These are phyloP conservation scores for Chymomyza procnemis DNA, from an alignment of 2,888 invertebrate species.

Conservation along the genomic window DNA sequence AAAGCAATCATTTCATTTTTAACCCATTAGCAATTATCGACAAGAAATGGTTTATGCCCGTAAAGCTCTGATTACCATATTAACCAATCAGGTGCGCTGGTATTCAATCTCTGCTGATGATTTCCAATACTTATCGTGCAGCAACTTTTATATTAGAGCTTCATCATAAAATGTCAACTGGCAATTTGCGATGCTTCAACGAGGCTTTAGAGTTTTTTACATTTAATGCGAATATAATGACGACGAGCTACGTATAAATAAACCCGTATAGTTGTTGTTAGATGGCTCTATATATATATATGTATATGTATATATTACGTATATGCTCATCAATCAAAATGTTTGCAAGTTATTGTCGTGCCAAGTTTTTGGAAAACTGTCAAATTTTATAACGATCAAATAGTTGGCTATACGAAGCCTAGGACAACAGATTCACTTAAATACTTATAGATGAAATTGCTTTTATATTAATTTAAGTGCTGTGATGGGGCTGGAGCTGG, in stretches of 20 bases:
- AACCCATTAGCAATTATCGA: neutral
- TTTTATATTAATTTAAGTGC: constrained; percentile 1
- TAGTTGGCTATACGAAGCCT: constrained; percentile 40
- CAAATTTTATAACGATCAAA: constrained; percentile 71
- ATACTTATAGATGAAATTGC: neutral
- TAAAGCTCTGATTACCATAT: neutral
- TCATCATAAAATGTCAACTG: constrained; percentile 65
- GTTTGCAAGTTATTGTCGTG: constrained; percentile 71
- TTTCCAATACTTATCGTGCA: constrained; percentile 63
- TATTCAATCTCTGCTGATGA: constrained; percentile 52
- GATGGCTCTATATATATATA: neutral
- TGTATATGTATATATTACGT: constrained; percentile 25
- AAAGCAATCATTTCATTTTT: neutral
- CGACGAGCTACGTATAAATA: constrained; percentile 21
- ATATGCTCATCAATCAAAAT: constrained; percentile 70
- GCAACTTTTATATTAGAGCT: constrained; percentile 68
- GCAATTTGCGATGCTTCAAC: constrained; percentile 64
- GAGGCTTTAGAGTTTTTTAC: neutral
- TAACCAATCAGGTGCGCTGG: neutral
- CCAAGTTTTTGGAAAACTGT: constrained; percentile 58
- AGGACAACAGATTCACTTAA: neutral
- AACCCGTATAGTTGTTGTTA: neutral
- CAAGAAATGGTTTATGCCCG: neutral
- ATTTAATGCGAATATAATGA: constrained; percentile 66
- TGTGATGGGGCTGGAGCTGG: constrained; percentile 13